phyloP scores from a whole-genome alignment of 2,113 vertebrate species.

The Neodontobutis hainanensis region DNA sequence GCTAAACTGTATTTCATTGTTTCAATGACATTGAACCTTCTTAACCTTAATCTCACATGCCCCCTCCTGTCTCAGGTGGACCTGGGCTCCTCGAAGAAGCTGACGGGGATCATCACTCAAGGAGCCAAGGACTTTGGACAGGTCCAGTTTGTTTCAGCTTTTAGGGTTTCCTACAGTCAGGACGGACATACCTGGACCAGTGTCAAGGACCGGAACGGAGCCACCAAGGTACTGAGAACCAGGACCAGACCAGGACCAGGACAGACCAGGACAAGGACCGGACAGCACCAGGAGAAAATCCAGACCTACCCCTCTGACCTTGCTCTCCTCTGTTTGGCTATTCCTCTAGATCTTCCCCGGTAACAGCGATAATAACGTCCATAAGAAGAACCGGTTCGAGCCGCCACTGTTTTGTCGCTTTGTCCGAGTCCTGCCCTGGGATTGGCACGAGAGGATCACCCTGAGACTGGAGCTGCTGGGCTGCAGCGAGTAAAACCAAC shows the following conservation, averaged over 20 bases:
- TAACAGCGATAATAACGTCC: constrained; percentile 92
- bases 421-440: constrained; percentile 88
- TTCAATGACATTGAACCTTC: too few relatives aligned
- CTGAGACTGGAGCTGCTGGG: constrained; percentile 94
- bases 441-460: constrained; percentile 95
- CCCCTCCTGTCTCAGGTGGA: constrained; percentile 81
- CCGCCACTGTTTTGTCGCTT: constrained; percentile 83
- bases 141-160: constrained; percentile 90
- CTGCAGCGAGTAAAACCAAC: constrained; percentile 80
- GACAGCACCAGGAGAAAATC: constrained; percentile 9
- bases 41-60: background rate
- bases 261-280: constrained; percentile 79
- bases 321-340: background rate
- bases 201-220: constrained; percentile 72
- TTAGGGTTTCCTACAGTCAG: constrained; percentile 88
- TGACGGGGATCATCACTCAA: constrained; percentile 91
- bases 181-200: constrained; percentile 82
- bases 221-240: background rate
- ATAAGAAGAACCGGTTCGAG: constrained; percentile 93
- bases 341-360: constrained; percentile 86
- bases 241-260: constrained; percentile 61
- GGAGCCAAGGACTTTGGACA: constrained; percentile 94
- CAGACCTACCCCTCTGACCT: background rate
- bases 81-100: constrained; percentile 80
- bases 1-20: too few relatives aligned